Evolutionary conservation across 2,797 vertebrate genomes (phyloP), one percentile per base, ranked within the genome.

Genomic region (Characodon lateralis): DNA sequence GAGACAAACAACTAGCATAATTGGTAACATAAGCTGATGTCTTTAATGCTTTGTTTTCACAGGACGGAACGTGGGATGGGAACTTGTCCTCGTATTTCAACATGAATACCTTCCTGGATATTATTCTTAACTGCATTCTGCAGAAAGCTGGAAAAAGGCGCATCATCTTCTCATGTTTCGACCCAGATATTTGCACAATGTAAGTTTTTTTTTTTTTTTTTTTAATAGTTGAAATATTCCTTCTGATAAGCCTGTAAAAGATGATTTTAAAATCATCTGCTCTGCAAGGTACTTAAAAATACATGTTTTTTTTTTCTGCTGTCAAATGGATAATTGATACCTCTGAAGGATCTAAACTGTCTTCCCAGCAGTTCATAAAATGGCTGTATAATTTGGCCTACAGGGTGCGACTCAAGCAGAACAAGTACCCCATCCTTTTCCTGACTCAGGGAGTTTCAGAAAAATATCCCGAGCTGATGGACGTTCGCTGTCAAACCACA

Each of bases 361-460:
- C 20, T 74, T 5, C 68, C 0, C 13, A n/a, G 48, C 72, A 18
- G 61, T 51, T 51, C 16, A 14, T 20, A 46, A 79, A 5, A 28
- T 78, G 3, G 73, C 74, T 31, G 22, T 46, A 0, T 76, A 0
- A 31, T 56, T 46, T 82, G 26, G 48, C 24, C 65, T 39, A 58
- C 87, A 99, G 98, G 98, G 96, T 99, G 82, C 95, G 98, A 8
- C 95, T 96, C 4, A 99, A 99, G 90, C 98, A 99, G 82, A 99
- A 99, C 94, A 99, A 97, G 90, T 99, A 98, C 82, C 98, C 98
- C 35, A 97, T 99, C 92, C 95, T 99, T 68, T 99, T 99, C 91
- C 93, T 99, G 84, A 99, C 97, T 78, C 98, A 99, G 95, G 98
- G 98, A 56, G 95, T 97, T 80, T 97, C 97, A 5, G 89, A 95